Evolutionary conservation across 1,140 invertebrate genomes (phyloP), one percentile per base, ranked within the genome.

Genomic region (Dryas iulia): DNA sequence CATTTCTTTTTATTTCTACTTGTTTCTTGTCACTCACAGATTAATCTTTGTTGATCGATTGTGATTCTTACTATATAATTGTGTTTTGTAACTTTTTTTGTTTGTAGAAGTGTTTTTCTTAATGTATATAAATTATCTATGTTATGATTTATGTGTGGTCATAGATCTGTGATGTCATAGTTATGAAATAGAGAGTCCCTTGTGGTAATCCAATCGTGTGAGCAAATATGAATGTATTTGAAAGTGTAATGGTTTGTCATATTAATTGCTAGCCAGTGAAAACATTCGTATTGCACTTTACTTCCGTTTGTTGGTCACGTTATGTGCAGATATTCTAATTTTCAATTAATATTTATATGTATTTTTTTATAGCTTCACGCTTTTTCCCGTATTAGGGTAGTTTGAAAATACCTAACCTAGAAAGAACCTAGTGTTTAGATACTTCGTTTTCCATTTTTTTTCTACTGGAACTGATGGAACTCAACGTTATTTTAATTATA

Each of bases 231-330:
- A 39, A 39, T 39, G n/a, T 39, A 31, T 47, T 3, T 47, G 39
- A 47, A 47, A 47, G 39, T 47, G 39, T 47, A 47, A 18, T 56
- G 21, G 24, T 56, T 56, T 26, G 3, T 56, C 25, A 56, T 56
- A 56, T 25, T 57, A 52, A 64, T 59, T 59, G 60, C 8, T 12
- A 58, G 62, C 56, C 56, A 69, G 67, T 69, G 67, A 69, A 69
- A 69, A 64, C 56, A 53, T 59, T 69, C 39, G 11, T 30, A 28
- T 35, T 39, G 35, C 31, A 57, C 26, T 25, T 35, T 35, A 62
- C 67, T 69, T 69, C 67, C 67, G 60, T 59, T 54, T 10, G 30
- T 24, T 28, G 23, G 63, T 65, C 63, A 65, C 63, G 63, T 58
- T 31, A 65, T 31, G 25, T 60, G 25, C 18, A 14, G 0, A 53